Percentiles rank a stretch among this genome's conserved stretches.
Conservation (phyloP, 2,888 invertebrate species). For the Abscondita cerata region DNA sequence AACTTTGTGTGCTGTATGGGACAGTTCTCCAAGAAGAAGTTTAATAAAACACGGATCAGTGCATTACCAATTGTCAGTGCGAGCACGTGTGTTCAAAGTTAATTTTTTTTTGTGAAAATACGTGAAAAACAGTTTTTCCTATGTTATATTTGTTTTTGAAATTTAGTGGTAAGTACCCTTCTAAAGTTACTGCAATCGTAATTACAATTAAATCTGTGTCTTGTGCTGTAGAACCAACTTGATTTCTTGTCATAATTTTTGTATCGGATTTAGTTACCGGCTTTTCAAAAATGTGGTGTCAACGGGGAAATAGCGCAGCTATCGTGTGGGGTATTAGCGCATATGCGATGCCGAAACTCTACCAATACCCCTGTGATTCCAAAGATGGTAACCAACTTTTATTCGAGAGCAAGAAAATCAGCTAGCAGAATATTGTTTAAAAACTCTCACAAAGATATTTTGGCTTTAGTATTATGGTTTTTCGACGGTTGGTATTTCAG, state of each 20-base stretch:
- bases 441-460: not conserved
- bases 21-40: too few species aligned
- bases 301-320: constrained; percentile 1
- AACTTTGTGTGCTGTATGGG: too few species aligned
- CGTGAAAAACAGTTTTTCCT: constrained; percentile 1
- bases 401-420: constrained; percentile 1
- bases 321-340: constrained; percentile 1
- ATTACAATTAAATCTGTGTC: too few species aligned
- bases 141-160: not conserved
- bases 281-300: not conserved
- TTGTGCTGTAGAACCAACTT: too few species aligned
- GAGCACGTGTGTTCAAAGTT: not conserved
- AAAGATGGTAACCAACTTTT: constrained; percentile 2
- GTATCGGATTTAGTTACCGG: not conserved
- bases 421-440: constrained; percentile 2
- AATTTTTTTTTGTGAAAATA: not conserved
- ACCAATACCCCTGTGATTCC: not conserved
- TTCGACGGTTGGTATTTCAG: not conserved
- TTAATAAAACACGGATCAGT: too few species aligned
- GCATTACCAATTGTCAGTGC: not conserved
- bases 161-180: constrained; percentile 2
- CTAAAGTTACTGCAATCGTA: not conserved
- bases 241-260: not conserved
- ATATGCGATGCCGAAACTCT: constrained; percentile 1
- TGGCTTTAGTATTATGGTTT: not conserved